Base-by-base conservation (phyloP, 1,140 invertebrate species). In the Drosophila arawakana region DNA sequence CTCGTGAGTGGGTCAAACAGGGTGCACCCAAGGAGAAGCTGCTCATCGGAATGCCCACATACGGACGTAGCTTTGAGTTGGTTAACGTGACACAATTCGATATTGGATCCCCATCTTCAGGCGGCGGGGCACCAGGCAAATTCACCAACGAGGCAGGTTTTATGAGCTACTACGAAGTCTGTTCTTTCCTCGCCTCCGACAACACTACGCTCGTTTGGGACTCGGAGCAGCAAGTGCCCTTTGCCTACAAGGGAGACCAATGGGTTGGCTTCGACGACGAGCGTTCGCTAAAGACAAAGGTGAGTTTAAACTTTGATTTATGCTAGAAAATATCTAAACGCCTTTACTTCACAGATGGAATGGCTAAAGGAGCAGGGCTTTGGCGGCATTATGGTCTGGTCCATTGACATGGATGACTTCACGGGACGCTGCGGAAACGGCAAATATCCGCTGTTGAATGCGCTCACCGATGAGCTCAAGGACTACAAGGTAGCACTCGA, bases 261-360 rank as follows among this genome's bases (percentile, higher is more conserved):
- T 99, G 98, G 98, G 97, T 98, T 61, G 98, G 98, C 61, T 99
- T 99, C 90, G 98, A 99, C 90, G 98, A 99, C 85, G 97, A 98
- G 81, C 95, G 98, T 75, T 98, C 97, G 86, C 94, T 98, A 8
- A 96, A 97, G 82, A 97, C 97, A 11, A 99, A 99, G 95, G 97
- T 98, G 93, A 92, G 73, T 73, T 44, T 0, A 8, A 11, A 0
- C 9, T 43, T 57, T 52, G 30, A 9, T 34, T 9, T 1, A 3
- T 52, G 1, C 3, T 3, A 1, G 7, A 21, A 3, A n/a, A 0
- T 11, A 2, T 55, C 7, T 54, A 3, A 92, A 34, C 0, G 1
- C 2, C 2, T n/a, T 0, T 8, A 0, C 7, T 62, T 46, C 13
- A 0, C 80, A 99, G 97, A 97, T 97, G 94, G 95, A 96, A 52